phyloP scores from a whole-genome alignment of 2,888 invertebrate species.

The Creontiades dilutus region DNA sequence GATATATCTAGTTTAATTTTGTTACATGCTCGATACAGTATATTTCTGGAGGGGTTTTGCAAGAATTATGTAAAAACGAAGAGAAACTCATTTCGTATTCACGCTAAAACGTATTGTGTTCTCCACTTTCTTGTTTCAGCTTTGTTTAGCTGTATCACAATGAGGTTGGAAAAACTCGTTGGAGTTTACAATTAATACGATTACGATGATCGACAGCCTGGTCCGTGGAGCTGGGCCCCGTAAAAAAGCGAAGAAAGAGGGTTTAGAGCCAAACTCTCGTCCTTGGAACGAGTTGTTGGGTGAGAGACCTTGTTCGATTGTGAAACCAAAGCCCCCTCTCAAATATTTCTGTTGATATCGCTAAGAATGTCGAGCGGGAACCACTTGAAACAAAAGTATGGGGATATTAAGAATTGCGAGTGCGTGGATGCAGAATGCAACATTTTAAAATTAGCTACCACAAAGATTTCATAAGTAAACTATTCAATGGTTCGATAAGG shows the following conservation, averaged over 20 bases:
- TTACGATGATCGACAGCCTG: neutral
- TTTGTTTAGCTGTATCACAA: neutral
- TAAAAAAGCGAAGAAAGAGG: neutral
- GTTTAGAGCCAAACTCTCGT: neutral
- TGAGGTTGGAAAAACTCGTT: neutral
- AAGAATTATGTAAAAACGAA: neutral
- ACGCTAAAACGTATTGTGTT: neutral
- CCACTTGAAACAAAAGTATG: too few relatives aligned
- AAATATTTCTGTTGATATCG: neutral
- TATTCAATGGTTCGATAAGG: too few relatives aligned
- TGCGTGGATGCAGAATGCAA: too few relatives aligned
- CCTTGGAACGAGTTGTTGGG: neutral
- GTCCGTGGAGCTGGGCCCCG: too few relatives aligned
- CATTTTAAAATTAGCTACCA: too few relatives aligned
- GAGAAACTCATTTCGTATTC: neutral
- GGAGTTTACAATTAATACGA: neutral
- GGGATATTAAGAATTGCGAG: too few relatives aligned
- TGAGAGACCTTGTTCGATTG: neutral
- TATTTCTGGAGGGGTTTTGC: neutral
- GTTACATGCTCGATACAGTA: too few relatives aligned
- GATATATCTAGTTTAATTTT: too few relatives aligned
- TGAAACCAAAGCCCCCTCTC: neutral
- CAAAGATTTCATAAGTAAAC: too few relatives aligned
- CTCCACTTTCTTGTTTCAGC: neutral
- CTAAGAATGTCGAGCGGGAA: too few relatives aligned